Conservation (phyloP, 1,140 invertebrate species). For the Acromyrmex heyeri region DNA sequence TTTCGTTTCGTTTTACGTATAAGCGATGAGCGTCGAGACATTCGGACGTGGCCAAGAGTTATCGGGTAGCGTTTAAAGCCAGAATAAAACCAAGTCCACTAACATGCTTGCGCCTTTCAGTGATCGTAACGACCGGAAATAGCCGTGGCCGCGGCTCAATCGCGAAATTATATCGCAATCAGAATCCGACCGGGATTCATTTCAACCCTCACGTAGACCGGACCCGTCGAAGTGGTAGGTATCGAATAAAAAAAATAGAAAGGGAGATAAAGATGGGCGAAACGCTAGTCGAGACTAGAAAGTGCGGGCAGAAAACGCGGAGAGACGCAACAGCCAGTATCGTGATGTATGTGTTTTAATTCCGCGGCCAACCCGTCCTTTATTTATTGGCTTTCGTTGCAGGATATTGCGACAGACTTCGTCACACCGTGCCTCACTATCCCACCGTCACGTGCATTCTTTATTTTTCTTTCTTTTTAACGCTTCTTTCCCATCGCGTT, state of each 20-base stretch:
- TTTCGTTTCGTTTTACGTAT: constrained; percentile 18
- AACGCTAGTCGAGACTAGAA: constrained; percentile 36
- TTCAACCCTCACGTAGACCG: constrained; percentile 40
- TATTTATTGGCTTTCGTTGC: constrained; percentile 81
- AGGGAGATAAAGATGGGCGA: constrained; percentile 34
- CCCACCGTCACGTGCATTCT: not conserved
- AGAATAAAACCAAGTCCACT: constrained; percentile 28
- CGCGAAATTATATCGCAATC: constrained; percentile 72
- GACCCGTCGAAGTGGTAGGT: not conserved
- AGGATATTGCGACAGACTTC: constrained; percentile 79
- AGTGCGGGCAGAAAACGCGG: constrained; percentile 53
- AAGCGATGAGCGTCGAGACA: constrained; percentile 28
- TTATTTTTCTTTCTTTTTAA: constrained; percentile 24
- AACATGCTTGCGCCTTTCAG: constrained; percentile 16
- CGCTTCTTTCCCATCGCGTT: constrained; percentile 19
- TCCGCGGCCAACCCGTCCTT: constrained; percentile 75
- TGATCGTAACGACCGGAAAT: constrained; percentile 52
- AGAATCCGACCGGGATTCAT: constrained; percentile 68
- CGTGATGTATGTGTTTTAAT: constrained; percentile 82
- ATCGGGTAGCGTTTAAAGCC: constrained; percentile 46
- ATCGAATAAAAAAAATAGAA: not conserved
- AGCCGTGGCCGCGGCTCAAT: constrained; percentile 32
- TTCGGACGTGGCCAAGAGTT: constrained; percentile 24
- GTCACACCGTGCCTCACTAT: constrained; percentile 57
- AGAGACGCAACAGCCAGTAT: constrained; percentile 62